Base-by-base conservation (phyloP, 2,888 invertebrate species). In the Drosophila austrosaltans region DNA sequence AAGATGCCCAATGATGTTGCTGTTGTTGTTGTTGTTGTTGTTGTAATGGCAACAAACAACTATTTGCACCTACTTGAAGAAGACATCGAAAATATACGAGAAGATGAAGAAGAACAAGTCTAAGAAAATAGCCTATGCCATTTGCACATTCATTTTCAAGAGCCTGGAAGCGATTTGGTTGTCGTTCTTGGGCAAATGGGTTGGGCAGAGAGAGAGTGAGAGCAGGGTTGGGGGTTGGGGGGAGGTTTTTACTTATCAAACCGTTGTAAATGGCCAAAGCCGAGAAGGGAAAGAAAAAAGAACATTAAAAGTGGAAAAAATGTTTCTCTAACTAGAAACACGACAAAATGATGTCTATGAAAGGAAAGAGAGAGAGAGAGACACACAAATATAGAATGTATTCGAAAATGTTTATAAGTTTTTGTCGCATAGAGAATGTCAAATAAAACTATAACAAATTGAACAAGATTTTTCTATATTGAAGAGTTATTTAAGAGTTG, bases 11-110 rank as follows among this genome's bases (percentile, higher is more conserved):
- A n/a, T 32, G 22, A 30, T 28, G 40, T 22, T 48, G 8, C 22
- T 48, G 3, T 16, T 48, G n/a, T 48, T 48, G 16, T 20, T 44
- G 7, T 36, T 36, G 10, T 39, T 58, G 8, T n/a, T 44, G 2
- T 44, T 5, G 16, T 42, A 7, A 22, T 48, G 44, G 25, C 36
- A 10, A 40, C 42, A n/a, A 69, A 69, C 67, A 75, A 80, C 78
- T 80, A 78, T 78, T 78, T 75, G 71, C 81, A 78, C 75, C 78
- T 77, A 78, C 81, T 78, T 75, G 63, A 80, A 69, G 80, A 75
- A 73, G 80, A 20, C 56, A 56, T 30, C 80, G 74, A 78, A 77
- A 77, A 74, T 16, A 80, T 70, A 80, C 70, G 74, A 74, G 74
- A 79, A 74, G 63, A 66, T 65, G 8, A 48, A 22, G 22, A 32